phyloP scores from a whole-genome alignment of 2,888 invertebrate genomes.

The Oscheius sp. region DNA sequence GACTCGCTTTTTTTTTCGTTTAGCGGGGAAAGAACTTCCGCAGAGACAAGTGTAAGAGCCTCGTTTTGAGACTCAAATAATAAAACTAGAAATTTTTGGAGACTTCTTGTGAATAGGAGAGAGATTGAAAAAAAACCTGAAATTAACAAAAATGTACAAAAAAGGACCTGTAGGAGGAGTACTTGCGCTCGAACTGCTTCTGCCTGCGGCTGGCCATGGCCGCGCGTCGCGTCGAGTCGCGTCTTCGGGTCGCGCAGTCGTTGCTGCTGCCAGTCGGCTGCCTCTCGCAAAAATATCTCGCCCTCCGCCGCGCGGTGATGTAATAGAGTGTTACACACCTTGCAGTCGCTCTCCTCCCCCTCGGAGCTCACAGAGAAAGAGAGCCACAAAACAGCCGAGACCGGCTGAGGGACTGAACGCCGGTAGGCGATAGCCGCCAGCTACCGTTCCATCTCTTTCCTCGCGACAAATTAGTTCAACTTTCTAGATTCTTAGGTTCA shows the following conservation, averaged over 20 bases:
- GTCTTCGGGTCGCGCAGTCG: conserved; percentile 4
- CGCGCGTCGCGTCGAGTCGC: neutral
- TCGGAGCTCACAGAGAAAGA: neutral
- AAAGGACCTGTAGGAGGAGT: conserved; percentile 57
- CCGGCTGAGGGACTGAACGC: too few species aligned
- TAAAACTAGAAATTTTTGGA: neutral
- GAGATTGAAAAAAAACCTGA: neutral
- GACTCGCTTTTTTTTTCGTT: too few species aligned
- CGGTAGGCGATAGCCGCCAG: too few species aligned
- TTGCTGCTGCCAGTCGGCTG: neutral
- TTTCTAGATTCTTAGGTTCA: too few species aligned
- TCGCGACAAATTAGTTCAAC: too few species aligned
- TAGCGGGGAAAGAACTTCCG: too few species aligned
- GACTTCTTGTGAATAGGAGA: neutral
- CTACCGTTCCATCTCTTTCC: too few species aligned
- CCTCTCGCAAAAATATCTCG: conserved; percentile 30
- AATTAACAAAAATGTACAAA: neutral
- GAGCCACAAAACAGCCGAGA: neutral
- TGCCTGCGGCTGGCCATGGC: conserved; percentile 61
- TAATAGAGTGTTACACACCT: conserved; percentile 30
- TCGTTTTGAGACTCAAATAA: conserved; percentile 84
- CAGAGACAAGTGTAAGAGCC: conserved; percentile 93
- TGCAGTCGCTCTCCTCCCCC: conserved; percentile 26
- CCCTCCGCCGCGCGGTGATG: conserved; percentile 26
- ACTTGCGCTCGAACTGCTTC: conserved; percentile 65